A percentile compares a stretch with the other conserved stretches of the same genome.
phyloP scores from a whole-genome alignment of 1,140 invertebrate species.

The Dolichoris vasculosae region DNA sequence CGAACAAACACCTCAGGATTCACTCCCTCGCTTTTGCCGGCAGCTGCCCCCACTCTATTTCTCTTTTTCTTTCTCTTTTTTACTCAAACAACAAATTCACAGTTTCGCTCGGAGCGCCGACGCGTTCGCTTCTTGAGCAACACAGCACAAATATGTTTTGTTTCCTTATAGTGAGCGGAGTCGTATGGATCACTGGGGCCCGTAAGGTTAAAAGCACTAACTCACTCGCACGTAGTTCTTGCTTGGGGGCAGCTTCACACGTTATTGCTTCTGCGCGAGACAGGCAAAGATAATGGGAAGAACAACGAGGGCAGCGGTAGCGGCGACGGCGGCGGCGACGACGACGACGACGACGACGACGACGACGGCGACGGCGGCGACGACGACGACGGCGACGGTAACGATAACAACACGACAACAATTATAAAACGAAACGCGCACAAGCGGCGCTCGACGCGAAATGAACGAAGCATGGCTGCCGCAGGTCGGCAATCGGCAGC shows the following conservation, averaged over 20 bases:
- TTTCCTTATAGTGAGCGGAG: background rate
- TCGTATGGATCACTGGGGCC: too few relatives aligned
- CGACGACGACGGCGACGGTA: background rate
- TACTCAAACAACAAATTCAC: slow-evolving; percentile 59
- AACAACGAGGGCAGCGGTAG: too few relatives aligned
- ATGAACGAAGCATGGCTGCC: slow-evolving; percentile 49
- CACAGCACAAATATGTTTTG: slow-evolving; percentile 8
- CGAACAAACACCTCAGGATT: slow-evolving; percentile 53
- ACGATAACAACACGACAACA: background rate
- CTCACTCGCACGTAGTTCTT: background rate
- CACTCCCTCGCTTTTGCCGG: slow-evolving; percentile 61
- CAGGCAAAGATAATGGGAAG: too few relatives aligned
- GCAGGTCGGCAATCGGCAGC: slow-evolving; percentile 28
- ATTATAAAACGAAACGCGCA: slow-evolving; percentile 41
- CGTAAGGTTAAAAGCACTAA: background rate
- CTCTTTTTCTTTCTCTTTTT: background rate
- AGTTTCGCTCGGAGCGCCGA: slow-evolving; percentile 40
- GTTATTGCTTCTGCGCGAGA: background rate
- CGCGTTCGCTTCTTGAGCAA: background rate
- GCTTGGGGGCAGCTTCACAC: background rate
- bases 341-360: background rate
- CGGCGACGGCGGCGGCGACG: background rate
- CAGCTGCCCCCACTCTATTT: slow-evolving; percentile 52
- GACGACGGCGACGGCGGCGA: background rate
- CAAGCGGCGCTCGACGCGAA: slow-evolving; percentile 48